Base-by-base conservation (phyloP, 2,113 vertebrate species). In the Vidua macroura region DNA sequence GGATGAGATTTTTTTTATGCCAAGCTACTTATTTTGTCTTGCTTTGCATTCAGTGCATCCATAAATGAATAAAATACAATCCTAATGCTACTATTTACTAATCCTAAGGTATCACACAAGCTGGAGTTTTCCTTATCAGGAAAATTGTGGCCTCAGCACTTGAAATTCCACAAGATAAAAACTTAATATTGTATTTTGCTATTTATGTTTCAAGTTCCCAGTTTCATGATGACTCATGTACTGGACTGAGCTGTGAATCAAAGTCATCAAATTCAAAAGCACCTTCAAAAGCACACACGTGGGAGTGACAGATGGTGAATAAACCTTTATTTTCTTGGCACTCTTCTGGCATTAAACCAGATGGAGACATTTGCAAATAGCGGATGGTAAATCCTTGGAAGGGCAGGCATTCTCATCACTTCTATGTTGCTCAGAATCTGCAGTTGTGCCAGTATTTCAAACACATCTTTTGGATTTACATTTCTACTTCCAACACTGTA, bases 261-360 rank as follows among this genome's bases (percentile, higher is more conserved):
- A 27, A 18, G 16, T 74, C 67, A 92, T 48, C 51, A 74, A 74
- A 93, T 66, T 74, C 41, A 87, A 77, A 93, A 84, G n/a, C 35
- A 90, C 51, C 60, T 90, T 84, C 64, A 77, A 63, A 90, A 77
- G 72, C 86, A 60, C 46, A 68, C n/a, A 68, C 3, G 55, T 74
- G 46, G 59, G 64, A 70, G 82, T 84, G 64, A 87, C 88, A 93
- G 85, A 69, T 78, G 74, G 74, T 58, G 55, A 95, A 60, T 48
- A 92, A 81, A 74, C 51, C 37, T 78, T 90, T 85, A 69, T 74
- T 92, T 96, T 90, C 82, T 90, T 85, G 78, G 51, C 69, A 70
- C 51, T 81, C 41, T 84, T 46, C 74, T 84, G 78, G 86, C 74
- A 67, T 87, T 74, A 74, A 92, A 82, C 59, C 86, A 93, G 83